phyloP scores from a whole-genome alignment of 2,888 invertebrate species.

The Lasiommata megera region DNA sequence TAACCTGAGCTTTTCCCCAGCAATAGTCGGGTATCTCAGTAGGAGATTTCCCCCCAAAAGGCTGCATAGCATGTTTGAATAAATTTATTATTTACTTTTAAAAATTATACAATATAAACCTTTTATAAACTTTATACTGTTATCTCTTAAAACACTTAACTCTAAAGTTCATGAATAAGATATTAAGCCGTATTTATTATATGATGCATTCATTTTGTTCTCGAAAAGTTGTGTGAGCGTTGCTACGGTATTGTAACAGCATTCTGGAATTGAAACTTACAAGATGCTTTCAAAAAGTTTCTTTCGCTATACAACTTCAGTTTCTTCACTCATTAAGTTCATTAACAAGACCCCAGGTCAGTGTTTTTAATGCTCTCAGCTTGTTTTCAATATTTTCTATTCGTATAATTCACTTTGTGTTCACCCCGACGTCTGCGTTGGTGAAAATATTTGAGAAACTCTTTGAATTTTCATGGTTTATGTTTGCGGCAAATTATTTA shows the following conservation, averaged over 20 bases:
- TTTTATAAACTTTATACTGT: background rate
- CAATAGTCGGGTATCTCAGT: no score
- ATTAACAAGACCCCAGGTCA: slow-evolving; percentile 71
- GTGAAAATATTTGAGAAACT: slow-evolving; percentile 71
- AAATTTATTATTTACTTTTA: no score
- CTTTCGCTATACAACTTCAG: slow-evolving; percentile 55
- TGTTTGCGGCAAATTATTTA: slow-evolving; percentile 77
- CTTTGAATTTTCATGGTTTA: slow-evolving; percentile 75
- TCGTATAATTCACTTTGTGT: slow-evolving; percentile 66
- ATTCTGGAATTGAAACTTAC: slow-evolving; percentile 63
- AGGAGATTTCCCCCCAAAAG: no score
- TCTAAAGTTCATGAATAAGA: slow-evolving; percentile 28
- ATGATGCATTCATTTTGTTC: slow-evolving; percentile 56
- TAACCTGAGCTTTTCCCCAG: no score
- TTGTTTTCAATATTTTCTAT: slow-evolving; percentile 71
- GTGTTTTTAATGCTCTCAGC: slow-evolving; percentile 68
- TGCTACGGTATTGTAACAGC: slow-evolving; percentile 51
- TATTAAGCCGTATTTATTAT: slow-evolving; percentile 47
- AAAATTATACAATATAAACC: no score
- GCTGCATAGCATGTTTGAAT: no score
- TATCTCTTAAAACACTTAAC: slow-evolving; percentile 24
- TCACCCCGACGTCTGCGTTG: slow-evolving; percentile 62
- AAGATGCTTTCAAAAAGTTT: slow-evolving; percentile 61
- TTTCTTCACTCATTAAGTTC: slow-evolving; percentile 75
- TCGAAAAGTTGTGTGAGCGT: slow-evolving; percentile 46